Evolutionary conservation across 2,888 invertebrate genomes (phyloP).

Genomic region (Ceraclea dissimilis): DNA sequence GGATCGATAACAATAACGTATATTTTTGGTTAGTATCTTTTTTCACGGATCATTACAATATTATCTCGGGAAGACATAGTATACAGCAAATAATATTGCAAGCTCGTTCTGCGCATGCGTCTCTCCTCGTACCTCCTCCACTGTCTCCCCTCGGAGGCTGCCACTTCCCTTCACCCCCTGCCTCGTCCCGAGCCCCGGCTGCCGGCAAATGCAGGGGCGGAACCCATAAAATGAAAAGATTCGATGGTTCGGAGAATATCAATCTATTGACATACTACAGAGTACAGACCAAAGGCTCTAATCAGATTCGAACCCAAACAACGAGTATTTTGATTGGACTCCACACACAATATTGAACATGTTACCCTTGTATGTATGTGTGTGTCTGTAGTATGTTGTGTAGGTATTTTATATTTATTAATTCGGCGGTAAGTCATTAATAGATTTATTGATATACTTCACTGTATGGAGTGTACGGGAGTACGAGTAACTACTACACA

Average conservation of each 20-base stretch:
- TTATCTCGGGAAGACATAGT: not conserved
- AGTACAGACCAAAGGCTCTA: not conserved
- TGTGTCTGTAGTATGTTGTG: no score
- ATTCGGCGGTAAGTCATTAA: no score
- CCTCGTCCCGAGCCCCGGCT: not conserved
- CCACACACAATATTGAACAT: not conserved
- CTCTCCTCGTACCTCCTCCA: not conserved
- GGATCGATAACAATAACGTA: not conserved
- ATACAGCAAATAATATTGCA: not conserved
- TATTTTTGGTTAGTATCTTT: not conserved
- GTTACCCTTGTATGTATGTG: no score
- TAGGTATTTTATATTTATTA: no score
- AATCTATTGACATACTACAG: not conserved
- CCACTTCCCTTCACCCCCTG: not conserved
- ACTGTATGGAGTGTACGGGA: no score
- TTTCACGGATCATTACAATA: conserved; percentile 1
- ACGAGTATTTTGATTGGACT: not conserved
- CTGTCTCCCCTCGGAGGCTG: not conserved
- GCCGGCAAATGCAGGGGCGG: not conserved
- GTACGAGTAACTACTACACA: no score
- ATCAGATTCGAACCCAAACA: not conserved
- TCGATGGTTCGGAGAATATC: not conserved
- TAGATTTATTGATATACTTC: no score
- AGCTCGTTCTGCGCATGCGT: conserved; percentile 1
- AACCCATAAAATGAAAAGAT: not conserved